Base-by-base conservation (phyloP, 2,797 vertebrate genomes). In the Anas acuta region DNA sequence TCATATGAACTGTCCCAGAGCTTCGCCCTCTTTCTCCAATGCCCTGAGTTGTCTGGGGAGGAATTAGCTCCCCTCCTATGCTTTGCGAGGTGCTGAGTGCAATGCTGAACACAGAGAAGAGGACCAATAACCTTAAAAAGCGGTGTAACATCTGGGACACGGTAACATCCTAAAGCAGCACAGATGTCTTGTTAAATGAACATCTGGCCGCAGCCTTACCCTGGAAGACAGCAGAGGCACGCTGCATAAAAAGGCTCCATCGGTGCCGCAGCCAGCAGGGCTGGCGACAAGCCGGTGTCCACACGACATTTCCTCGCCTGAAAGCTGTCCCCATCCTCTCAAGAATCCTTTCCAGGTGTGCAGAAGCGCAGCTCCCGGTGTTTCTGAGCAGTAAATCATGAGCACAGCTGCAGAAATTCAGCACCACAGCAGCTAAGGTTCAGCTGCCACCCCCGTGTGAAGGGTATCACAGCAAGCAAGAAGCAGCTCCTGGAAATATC, bases 171-270 rank as follows among this genome's bases (percentile, higher is more conserved):
- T 87, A 94, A 93, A 94, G 89, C 69, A 75, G 89, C 95, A 95
- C 95, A 96, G 96, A 95, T 96, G 95, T 92, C 90, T 93, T 93
- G 75, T 85, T 95, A 94, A 95, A 85, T 28, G 93, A 96, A 96
- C 96, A 96, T 95, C 96, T 96, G 95, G 74, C 94, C 61, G 6
- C 78, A 85, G 90, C 32, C 89, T 8, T 26, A 57, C 13, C 7
- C 89, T 89, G 53, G 89, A 95, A 95, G 92, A 87, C 6, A 49
- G 75, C 35, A 87, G 37, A 65, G 92, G 75, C 69, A 35, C 58
- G 75, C 92, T 77, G 85, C 82, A 93, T 80, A 89, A 89, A 93
- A 93, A 85, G 76, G 90, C 87, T 89, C 89, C 91, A 84, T 93
- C 89, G 93, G 89, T 32, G 72, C 61, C 70, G 84, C 93, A 66